These are phyloP conservation scores for Myotis yumanensis DNA, from an alignment of 2,113 vertebrate genomes.

Conservation along the genomic window DNA sequence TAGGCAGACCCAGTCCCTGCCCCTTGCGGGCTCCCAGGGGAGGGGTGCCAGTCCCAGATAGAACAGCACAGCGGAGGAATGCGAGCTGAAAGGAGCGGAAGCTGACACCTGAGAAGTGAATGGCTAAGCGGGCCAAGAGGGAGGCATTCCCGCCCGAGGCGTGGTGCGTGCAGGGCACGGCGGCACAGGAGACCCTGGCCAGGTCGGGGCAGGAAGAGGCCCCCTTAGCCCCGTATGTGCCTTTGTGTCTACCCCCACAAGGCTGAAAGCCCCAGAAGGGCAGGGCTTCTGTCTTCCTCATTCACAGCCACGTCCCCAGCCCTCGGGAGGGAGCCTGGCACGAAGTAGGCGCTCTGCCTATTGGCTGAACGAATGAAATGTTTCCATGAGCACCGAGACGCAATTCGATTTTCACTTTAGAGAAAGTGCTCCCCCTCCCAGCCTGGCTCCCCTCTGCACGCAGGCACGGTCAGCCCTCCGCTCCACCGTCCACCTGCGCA, in stretches of 20 bases:
- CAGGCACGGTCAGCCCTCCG: neutral
- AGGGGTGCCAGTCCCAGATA: no score
- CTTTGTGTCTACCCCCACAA: neutral
- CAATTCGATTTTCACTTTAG: neutral
- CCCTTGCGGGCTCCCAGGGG: neutral
- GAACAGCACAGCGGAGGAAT: neutral
- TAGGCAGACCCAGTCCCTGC: neutral
- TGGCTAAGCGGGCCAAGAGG: neutral
- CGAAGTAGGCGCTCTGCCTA: neutral
- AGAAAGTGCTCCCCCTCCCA: neutral
- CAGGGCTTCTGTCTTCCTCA: neutral
- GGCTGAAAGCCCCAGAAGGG: neutral
- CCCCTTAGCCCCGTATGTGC: no score
- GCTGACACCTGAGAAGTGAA: neutral
- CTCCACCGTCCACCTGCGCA: fast-evolving
- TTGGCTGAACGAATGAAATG: neutral
- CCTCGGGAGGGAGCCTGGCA: neutral
- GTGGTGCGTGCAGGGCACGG: neutral
- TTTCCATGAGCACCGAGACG: neutral
- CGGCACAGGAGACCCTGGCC: neutral
- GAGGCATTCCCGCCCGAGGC: neutral
- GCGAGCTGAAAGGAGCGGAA: neutral
- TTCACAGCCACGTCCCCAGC: fast-evolving
- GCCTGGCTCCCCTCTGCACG: neutral
- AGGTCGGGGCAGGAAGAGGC: neutral